phyloP scores from a whole-genome alignment of 1,140 invertebrate genomes.

The Berghia stephanieae region DNA sequence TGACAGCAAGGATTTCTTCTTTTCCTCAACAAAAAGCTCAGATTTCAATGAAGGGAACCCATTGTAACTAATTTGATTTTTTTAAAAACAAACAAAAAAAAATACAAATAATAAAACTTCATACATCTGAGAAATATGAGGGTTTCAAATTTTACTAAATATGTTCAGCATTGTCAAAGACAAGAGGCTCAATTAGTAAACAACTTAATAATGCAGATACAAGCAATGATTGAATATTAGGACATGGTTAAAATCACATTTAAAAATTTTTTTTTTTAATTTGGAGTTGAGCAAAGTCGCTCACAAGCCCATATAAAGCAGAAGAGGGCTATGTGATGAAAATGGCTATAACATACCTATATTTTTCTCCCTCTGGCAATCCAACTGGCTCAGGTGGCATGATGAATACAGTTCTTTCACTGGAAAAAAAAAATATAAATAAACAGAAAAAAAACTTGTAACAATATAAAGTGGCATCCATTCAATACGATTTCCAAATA shows the following conservation, averaged over 20 bases:
- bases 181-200: no score
- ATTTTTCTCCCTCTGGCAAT: constrained; percentile 56
- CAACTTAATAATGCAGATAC: no score
- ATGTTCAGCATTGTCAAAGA: no score
- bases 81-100: not conserved
- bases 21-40: constrained; percentile 70
- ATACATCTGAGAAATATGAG: no score
- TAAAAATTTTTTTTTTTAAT: not conserved
- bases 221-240: no score
- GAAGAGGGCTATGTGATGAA: not conserved
- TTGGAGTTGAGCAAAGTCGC: no score
- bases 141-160: no score
- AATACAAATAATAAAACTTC: not conserved
- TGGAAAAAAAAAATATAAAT: constrained; percentile 43
- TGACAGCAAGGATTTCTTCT: constrained; percentile 52
- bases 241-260: no score
- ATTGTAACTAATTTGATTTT: no score
- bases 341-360: constrained; percentile 45
- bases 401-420: constrained; percentile 94
- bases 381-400: constrained; percentile 85
- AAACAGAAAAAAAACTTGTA: not conserved
- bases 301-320: not conserved
- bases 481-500: not conserved
- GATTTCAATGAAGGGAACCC: constrained; percentile 70
- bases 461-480: not conserved